Evolutionary conservation across 2,113 vertebrate species (phyloP).

Genomic region (Apeltes quadracus): DNA sequence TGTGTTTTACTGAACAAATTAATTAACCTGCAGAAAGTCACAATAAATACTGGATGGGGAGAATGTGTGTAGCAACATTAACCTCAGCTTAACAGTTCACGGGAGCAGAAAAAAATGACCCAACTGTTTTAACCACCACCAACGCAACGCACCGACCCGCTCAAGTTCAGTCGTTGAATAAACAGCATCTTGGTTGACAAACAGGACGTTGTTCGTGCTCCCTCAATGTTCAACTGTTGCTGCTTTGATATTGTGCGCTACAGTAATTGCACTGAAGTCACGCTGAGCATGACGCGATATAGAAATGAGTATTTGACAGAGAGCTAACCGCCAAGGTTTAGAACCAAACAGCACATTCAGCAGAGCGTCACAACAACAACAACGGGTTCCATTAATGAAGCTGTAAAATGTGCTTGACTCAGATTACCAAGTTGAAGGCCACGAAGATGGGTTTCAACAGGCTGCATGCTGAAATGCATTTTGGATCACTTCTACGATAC

Average conservation of each 20-base stretch:
- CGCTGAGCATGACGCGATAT: no score
- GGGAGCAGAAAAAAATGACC: background rate
- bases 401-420: background rate
- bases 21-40: slow-evolving; percentile 3
- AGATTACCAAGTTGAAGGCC: background rate
- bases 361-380: background rate
- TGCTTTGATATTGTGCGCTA: slow-evolving; percentile 3
- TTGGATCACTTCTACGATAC: background rate
- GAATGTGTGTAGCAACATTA: slow-evolving; percentile 2
- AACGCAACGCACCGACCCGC: no score
- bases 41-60: background rate
- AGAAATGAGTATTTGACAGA: background rate
- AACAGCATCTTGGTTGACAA: background rate
- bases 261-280: background rate
- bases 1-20: slow-evolving; percentile 23
- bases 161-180: background rate
- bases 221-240: background rate
- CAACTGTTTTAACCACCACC: background rate
- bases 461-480: background rate
- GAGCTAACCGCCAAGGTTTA: background rate
- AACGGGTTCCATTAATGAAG: background rate
- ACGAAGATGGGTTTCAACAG: background rate
- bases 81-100: no score
- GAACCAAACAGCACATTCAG: background rate
- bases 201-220: background rate